phyloP scores from a whole-genome alignment of 2,888 invertebrate genomes.

The Drosophila atripex region DNA sequence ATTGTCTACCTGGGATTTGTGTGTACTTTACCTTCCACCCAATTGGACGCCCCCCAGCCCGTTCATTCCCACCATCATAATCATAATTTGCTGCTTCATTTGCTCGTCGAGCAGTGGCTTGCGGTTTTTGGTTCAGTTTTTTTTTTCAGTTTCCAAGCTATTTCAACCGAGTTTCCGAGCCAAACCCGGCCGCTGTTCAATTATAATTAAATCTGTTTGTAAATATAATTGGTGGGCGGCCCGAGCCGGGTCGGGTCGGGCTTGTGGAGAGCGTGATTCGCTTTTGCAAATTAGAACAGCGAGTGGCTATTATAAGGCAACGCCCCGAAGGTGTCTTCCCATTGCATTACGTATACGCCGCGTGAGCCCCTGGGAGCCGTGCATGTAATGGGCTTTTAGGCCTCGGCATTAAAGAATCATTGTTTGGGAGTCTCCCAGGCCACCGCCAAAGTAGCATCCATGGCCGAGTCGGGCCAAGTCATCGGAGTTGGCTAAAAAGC shows the following conservation, averaged over 20 bases:
- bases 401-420: conserved; percentile 66
- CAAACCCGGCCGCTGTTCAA: conserved; percentile 42
- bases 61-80: conserved; percentile 8
- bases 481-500: conserved; percentile 5
- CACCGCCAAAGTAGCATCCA: conserved; percentile 33
- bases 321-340: conserved; percentile 31
- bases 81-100: conserved; percentile 63
- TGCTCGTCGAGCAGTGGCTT: conserved; percentile 40
- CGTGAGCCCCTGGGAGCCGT: conserved; percentile 19
- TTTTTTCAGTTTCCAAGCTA: conserved; percentile 27
- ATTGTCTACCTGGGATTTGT: conserved; percentile 33
- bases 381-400: conserved; percentile 44
- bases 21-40: conserved; percentile 1
- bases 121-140: conserved; percentile 50
- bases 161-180: neutral
- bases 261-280: conserved; percentile 56
- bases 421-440: conserved; percentile 57
- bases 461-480: conserved; percentile 41
- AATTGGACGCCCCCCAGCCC: neutral
- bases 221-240: conserved; percentile 68
- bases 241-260: conserved; percentile 4
- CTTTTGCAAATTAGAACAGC: conserved; percentile 64
- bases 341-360: conserved; percentile 38
- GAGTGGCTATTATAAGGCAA: conserved; percentile 38
- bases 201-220: conserved; percentile 72